Conservation (phyloP, 2,888 invertebrate species). For the Chironomus riparius region DNA sequence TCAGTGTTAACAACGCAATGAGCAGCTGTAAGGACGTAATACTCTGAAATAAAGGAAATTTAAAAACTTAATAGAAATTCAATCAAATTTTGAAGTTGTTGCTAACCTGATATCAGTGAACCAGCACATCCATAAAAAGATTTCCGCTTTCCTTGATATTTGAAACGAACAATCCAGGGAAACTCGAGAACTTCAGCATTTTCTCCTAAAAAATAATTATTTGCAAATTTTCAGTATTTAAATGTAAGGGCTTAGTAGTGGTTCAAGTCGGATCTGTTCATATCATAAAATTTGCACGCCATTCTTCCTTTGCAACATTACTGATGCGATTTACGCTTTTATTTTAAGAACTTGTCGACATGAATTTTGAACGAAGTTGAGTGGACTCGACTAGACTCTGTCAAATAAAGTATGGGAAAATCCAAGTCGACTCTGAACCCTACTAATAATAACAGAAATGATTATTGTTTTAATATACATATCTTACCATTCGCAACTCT, state of each 20-base stretch:
- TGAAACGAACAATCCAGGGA: constrained; percentile 11
- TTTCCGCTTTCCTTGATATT: neutral
- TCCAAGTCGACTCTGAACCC: too few relatives aligned
- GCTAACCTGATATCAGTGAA: constrained; percentile 9
- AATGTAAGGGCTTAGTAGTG: too few relatives aligned
- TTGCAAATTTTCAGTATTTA: too few relatives aligned
- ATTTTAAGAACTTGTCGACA: too few relatives aligned
- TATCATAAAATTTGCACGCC: too few relatives aligned
- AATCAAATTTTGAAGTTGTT: neutral
- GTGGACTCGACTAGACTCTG: neutral
- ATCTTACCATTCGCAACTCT: constrained; percentile 9
- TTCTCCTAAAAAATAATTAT: neutral
- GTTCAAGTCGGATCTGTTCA: too few relatives aligned
- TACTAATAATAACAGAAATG: too few relatives aligned
- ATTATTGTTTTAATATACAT: neutral
- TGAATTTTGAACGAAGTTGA: too few relatives aligned
- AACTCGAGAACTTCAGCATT: neutral
- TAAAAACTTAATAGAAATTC: neutral
- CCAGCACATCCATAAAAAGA: neutral
- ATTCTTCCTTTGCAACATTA: too few relatives aligned
- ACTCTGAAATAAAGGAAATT: neutral
- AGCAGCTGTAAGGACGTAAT: constrained; percentile 8
- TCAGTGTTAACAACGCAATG: neutral
- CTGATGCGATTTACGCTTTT: too few relatives aligned
- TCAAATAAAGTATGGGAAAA: too few relatives aligned